Evolutionary conservation across 2,113 vertebrate genomes (phyloP), one percentile per base, ranked within the genome.

Genomic region (Vidua chalybeata): DNA sequence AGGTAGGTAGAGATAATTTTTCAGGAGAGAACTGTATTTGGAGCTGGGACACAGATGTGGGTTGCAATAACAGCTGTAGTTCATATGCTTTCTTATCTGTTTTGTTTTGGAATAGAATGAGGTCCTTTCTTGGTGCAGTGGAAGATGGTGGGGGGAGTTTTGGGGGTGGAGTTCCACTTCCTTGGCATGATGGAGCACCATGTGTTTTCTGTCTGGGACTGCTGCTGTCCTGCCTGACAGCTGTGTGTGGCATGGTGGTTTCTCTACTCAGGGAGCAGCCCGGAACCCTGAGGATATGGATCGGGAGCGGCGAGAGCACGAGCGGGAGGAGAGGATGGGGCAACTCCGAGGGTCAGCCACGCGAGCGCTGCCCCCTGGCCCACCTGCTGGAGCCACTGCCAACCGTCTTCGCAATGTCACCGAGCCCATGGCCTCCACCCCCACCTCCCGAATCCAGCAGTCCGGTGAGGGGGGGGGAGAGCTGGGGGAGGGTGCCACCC

Each of bases 211-310:
- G 4, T 43, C 43, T 0, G 62, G 56, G n/a, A 15, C 43, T 93
- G 76, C 63, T 93, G 52, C 43, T 39, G 19, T 39, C 62, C 49
- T n/a, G 15, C 9, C 24, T 77, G 82, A 84, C 18, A 28, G 43
- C 75, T 0, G 0, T 69, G 30, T 5, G 4, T 2, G 5, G 4
- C 1, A 0, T 11, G 20, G 52, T 18, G 6, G 21, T 41, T 84
- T 16, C 31, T 86, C 43, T n/a, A 6, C 69, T 84, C 96, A 99
- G 99, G 99, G 99, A 51, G 99, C 99, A 84, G 98, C 99, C 95
- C 98, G 99, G 84, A 99, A 99, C 68, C 98, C 99, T 2, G 99
- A 99, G 94, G 99, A 99, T 9, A 98, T 98, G 51, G 99, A 99
- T 89, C 98, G 99, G 78, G 99, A 99, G 90, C 98, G 99, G 89